Percentiles rank a stretch among this genome's conserved stretches.
phyloP scores from a whole-genome alignment of 2,888 invertebrate genomes.

The Synanthedon vespiformis region DNA sequence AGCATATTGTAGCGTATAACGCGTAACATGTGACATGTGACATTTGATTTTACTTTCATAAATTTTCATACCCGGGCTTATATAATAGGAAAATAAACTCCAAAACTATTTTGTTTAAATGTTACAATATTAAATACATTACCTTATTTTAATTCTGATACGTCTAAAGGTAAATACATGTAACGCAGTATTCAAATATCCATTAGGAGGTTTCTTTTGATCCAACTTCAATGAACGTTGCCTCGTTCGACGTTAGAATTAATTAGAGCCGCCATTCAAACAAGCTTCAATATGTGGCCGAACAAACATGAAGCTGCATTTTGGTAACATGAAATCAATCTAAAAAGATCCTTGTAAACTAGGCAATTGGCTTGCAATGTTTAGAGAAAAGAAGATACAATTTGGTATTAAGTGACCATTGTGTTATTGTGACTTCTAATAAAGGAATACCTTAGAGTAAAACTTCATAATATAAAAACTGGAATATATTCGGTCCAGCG shows the following conservation, averaged over 20 bases:
- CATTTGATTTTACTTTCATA: too few species aligned
- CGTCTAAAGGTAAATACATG: constrained; percentile 19
- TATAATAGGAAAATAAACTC: too few species aligned
- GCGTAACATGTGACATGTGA: too few species aligned
- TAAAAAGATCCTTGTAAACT: neutral
- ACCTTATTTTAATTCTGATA: constrained; percentile 4
- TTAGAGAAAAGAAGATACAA: neutral
- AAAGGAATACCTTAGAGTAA: constrained; percentile 1
- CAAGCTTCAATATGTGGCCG: constrained; percentile 26
- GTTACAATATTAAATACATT: constrained; percentile 3
- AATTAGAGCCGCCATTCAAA: constrained; percentile 54
- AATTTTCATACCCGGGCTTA: too few species aligned
- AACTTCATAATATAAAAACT: neutral
- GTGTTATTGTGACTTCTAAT: constrained; percentile 7
- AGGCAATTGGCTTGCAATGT: neutral
- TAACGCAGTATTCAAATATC: constrained; percentile 54
- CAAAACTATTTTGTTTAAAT: neutral
- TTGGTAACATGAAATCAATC: constrained; percentile 9
- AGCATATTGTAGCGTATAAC: too few species aligned
- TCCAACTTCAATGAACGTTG: constrained; percentile 39
- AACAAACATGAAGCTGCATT: constrained; percentile 22
- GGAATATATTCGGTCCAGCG: constrained; percentile 8
- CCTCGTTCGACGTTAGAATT: constrained; percentile 45
- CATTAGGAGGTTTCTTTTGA: constrained; percentile 64
- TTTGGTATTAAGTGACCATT: constrained; percentile 7